phyloP scores from a whole-genome alignment of 1,140 invertebrate species.

The Pseudoatta argentina region DNA sequence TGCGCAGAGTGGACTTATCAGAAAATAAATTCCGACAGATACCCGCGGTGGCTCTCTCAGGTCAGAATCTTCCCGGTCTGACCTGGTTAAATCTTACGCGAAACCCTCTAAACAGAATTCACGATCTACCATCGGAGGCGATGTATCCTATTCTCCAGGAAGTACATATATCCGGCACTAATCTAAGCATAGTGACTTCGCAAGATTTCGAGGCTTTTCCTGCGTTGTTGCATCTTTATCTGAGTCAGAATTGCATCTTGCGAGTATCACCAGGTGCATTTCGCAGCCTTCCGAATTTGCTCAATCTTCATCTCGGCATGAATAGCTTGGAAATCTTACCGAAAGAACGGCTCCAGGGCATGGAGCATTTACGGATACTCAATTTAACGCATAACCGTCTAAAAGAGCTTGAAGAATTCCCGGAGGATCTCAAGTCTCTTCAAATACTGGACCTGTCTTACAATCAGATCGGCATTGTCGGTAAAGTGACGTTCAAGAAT shows the following conservation, averaged over 20 bases:
- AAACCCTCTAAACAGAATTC: slow-evolving; percentile 92
- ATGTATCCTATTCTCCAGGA: slow-evolving; percentile 92
- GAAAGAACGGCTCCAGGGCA: slow-evolving; percentile 93
- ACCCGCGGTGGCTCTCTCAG: slow-evolving; percentile 92
- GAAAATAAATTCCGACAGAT: slow-evolving; percentile 93
- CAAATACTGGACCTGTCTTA: slow-evolving; percentile 93
- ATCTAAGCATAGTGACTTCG: slow-evolving; percentile 94
- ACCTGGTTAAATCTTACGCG: slow-evolving; percentile 92
- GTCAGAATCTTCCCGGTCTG: slow-evolving; percentile 90
- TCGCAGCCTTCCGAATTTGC: slow-evolving; percentile 90
- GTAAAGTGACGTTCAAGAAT: slow-evolving; percentile 91
- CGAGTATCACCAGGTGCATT: slow-evolving; percentile 95
- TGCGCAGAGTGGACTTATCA: slow-evolving; percentile 93
- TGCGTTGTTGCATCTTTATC: slow-evolving; percentile 90
- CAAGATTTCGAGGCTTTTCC: slow-evolving; percentile 96
- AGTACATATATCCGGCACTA: slow-evolving; percentile 93
- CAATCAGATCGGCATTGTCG: slow-evolving; percentile 93
- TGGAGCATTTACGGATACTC: slow-evolving; percentile 90
- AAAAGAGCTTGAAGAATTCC: slow-evolving; percentile 94
- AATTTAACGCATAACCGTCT: slow-evolving; percentile 95
- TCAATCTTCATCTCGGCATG: slow-evolving; percentile 93
- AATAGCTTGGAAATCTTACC: slow-evolving; percentile 95
- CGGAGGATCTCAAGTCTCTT: slow-evolving; percentile 91
- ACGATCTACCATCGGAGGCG: slow-evolving; percentile 89
- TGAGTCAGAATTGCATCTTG: slow-evolving; percentile 92